Percentiles rank a stretch among this genome's conserved stretches.
Evolutionary conservation across 2,888 invertebrate genomes (phyloP).

Genomic region (Antheraea yamamai): DNA sequence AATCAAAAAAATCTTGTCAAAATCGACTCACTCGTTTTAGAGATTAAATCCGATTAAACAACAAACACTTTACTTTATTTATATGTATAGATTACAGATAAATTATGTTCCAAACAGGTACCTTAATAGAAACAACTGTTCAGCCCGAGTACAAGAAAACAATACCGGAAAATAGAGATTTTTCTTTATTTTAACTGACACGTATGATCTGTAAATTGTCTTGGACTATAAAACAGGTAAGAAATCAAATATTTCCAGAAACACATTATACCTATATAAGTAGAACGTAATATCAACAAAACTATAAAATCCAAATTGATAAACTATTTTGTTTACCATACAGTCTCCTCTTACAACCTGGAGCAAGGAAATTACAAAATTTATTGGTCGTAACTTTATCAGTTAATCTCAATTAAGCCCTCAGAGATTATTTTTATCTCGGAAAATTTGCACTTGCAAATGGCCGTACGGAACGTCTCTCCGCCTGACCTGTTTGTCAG

Average conservation of each 20-base stretch:
- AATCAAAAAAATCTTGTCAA: no score
- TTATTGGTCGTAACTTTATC: slow-evolving; percentile 48
- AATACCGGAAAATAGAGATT: not conserved
- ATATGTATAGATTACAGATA: not conserved
- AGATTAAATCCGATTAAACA: no score
- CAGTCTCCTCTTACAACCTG: slow-evolving; percentile 1
- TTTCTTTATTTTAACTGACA: not conserved
- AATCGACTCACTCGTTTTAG: no score
- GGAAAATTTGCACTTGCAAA: slow-evolving; percentile 78
- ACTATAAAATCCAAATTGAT: not conserved
- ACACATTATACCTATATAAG: not conserved
- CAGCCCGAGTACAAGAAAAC: not conserved
- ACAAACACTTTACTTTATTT: no score
- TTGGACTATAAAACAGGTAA: not conserved
- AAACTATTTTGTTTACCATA: slow-evolving; percentile 5
- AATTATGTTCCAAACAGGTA: not conserved
- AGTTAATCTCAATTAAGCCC: slow-evolving; percentile 67
- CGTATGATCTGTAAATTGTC: not conserved
- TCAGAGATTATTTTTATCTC: slow-evolving; percentile 75
- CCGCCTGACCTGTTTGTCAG: slow-evolving; percentile 72
- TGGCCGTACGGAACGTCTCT: slow-evolving; percentile 63
- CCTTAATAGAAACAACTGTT: not conserved
- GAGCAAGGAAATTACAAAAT: slow-evolving; percentile 22
- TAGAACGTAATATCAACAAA: not conserved
- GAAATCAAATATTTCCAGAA: not conserved